phyloP scores from a whole-genome alignment of 2,888 invertebrate genomes.

The Agrenia bidenticulata region DNA sequence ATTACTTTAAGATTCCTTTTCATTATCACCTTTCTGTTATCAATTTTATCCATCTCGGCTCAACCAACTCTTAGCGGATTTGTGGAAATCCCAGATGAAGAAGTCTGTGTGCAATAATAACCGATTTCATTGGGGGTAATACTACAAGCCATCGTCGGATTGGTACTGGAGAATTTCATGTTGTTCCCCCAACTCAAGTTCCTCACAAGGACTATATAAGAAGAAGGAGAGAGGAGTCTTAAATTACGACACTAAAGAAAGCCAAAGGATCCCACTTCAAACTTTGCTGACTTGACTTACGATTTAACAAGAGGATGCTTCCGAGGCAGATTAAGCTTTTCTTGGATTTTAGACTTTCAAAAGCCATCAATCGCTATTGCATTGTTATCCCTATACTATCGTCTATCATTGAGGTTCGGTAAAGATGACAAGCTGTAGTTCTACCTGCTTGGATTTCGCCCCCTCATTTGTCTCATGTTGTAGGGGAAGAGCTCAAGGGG shows the following conservation, averaged over 20 bases:
- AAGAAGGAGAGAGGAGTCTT: conserved; percentile 5
- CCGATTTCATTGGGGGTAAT: background rate
- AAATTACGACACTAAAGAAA: conserved; percentile 22
- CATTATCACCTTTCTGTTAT: conserved; percentile 21
- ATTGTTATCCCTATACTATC: too few species aligned
- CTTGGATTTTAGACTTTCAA: background rate
- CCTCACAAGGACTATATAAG: background rate
- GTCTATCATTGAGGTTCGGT: too few species aligned
- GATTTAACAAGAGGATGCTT: conserved; percentile 7
- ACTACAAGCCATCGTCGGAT: background rate
- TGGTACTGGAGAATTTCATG: background rate
- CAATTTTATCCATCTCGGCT: conserved; percentile 18
- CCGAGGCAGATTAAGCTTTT: conserved; percentile 5
- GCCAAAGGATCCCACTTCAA: conserved; percentile 16
- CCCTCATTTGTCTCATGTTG: too few species aligned
- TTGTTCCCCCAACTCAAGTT: too few species aligned
- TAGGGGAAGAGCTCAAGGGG: too few species aligned
- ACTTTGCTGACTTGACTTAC: conserved; percentile 13
- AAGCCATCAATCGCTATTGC: conserved; percentile 2
- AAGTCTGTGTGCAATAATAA: background rate
- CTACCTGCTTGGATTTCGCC: too few species aligned
- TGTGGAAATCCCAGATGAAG: background rate
- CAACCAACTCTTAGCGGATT: conserved; percentile 1
- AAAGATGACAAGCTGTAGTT: too few species aligned
- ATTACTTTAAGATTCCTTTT: conserved; percentile 6